A percentile compares a stretch with the other conserved stretches of the same genome.
These are phyloP conservation scores for Euthynnus affinis DNA, from an alignment of 2,797 vertebrate species.

Conservation along the genomic window DNA sequence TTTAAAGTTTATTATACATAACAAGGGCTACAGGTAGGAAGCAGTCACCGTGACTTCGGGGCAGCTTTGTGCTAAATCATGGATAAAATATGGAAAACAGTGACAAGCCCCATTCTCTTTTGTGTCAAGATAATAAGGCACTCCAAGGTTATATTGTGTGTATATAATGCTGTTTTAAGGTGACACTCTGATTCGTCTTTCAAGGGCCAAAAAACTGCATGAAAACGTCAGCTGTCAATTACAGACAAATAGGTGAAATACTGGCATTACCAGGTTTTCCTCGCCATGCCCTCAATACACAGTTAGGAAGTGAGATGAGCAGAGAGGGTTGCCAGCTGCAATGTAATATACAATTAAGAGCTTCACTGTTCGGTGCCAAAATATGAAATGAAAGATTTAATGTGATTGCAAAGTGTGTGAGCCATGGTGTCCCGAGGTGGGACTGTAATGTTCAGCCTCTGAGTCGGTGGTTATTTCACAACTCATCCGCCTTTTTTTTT, in stretches of 20 bases:
- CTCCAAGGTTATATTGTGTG: constrained; percentile 57
- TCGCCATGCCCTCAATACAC: constrained; percentile 26
- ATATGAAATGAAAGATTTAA: constrained; percentile 71
- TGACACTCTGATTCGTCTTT: constrained; percentile 44
- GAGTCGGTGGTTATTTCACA: constrained; percentile 37
- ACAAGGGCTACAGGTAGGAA: constrained; percentile 41
- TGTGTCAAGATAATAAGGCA: constrained; percentile 63
- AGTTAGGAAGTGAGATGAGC: constrained; percentile 48
- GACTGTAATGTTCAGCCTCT: constrained; percentile 22
- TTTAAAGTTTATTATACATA: constrained; percentile 53
- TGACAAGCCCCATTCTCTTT: constrained; percentile 55
- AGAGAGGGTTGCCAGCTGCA: constrained; percentile 67
- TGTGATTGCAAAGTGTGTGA: constrained; percentile 56
- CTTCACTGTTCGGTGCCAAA: constrained; percentile 62
- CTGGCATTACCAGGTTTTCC: constrained; percentile 32
- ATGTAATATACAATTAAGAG: constrained; percentile 77
- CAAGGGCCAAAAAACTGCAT: constrained; percentile 48
- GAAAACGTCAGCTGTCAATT: constrained; percentile 73
- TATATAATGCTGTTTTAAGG: constrained; percentile 14
- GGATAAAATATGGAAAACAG: constrained; percentile 61
- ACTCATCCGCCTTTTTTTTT: neutral
- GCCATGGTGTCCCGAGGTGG: constrained; percentile 25
- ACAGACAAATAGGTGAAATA: constrained; percentile 58
- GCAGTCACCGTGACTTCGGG: constrained; percentile 54
- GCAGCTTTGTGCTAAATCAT: constrained; percentile 60